Percentiles rank a stretch among this genome's conserved stretches.
Evolutionary conservation across 2,888 invertebrate genomes (phyloP).

Genomic region (Gryllus longicercus): DNA sequence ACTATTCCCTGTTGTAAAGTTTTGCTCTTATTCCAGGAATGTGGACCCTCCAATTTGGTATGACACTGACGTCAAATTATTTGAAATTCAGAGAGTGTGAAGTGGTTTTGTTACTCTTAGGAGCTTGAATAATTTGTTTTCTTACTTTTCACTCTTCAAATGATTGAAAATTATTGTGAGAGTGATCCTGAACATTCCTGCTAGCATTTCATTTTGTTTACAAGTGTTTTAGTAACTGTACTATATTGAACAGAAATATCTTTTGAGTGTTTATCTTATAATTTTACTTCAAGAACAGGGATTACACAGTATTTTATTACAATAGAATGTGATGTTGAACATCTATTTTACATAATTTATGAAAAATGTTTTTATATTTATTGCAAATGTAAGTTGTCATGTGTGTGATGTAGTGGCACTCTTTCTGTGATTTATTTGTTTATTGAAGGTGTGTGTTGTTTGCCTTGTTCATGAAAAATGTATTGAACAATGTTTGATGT

Average conservation of each 20-base stretch:
- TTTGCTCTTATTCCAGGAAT: conserved; percentile 63
- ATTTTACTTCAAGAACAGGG: background rate
- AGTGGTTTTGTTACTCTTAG: background rate
- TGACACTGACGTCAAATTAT: conserved; percentile 97
- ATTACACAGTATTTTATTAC: background rate
- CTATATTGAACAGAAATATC: background rate
- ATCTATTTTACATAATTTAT: conserved; percentile 19
- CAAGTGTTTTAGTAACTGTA: background rate
- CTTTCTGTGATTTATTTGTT: no score
- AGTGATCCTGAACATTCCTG: background rate
- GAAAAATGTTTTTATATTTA: conserved; percentile 19
- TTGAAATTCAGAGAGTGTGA: conserved; percentile 95
- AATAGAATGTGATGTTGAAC: background rate
- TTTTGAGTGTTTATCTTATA: background rate
- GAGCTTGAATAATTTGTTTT: background rate
- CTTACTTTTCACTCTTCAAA: background rate
- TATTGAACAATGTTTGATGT: no score
- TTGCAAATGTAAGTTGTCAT: background rate
- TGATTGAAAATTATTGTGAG: background rate
- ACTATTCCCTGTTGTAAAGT: no score
- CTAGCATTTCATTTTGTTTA: background rate
- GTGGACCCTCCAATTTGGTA: conserved; percentile 99
- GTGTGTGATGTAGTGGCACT: background rate
- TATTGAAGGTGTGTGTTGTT: no score
- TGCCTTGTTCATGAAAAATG: no score